Conservation (phyloP, 2,888 invertebrate genomes). For the Drosophila prostipennis region DNA sequence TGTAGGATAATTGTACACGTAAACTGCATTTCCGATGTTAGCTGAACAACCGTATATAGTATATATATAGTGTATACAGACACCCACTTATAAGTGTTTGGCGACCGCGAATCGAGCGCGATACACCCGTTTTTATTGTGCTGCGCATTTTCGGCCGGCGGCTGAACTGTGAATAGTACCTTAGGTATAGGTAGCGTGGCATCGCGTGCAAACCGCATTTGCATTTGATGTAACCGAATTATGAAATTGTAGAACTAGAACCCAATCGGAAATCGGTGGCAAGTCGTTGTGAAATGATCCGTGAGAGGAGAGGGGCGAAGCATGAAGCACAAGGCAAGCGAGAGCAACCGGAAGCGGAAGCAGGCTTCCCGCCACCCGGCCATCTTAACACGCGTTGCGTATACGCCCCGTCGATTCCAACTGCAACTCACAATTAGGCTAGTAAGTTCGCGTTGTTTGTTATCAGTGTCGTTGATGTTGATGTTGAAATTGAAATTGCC, state of each 20-base stretch:
- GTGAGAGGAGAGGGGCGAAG: background rate
- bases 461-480: slow-evolving; percentile 52
- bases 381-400: slow-evolving; percentile 19
- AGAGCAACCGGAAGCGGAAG: slow-evolving; percentile 31
- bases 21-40: slow-evolving; percentile 57
- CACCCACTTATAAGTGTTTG: slow-evolving; percentile 13
- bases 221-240: slow-evolving; percentile 28
- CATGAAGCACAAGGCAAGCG: background rate
- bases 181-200: slow-evolving; percentile 56
- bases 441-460: slow-evolving; percentile 52
- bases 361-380: slow-evolving; percentile 34
- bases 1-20: slow-evolving; percentile 65
- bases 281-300: slow-evolving; percentile 7
- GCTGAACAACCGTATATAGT: slow-evolving; percentile 36
- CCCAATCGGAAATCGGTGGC: slow-evolving; percentile 13
- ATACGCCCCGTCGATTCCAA: slow-evolving; percentile 19
- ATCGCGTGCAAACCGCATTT: slow-evolving; percentile 20
- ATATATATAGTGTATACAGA: slow-evolving; percentile 14
- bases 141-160: slow-evolving; percentile 39
- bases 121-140: slow-evolving; percentile 35
- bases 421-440: slow-evolving; percentile 36
- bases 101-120: slow-evolving; percentile 13
- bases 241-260: slow-evolving; percentile 25
- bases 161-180: slow-evolving; percentile 55
- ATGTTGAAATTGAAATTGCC: slow-evolving; percentile 52